Evolutionary conservation across 2,797 vertebrate species (phyloP), one percentile per base, ranked within the genome.

Genomic region (Silurus aristotelis): DNA sequence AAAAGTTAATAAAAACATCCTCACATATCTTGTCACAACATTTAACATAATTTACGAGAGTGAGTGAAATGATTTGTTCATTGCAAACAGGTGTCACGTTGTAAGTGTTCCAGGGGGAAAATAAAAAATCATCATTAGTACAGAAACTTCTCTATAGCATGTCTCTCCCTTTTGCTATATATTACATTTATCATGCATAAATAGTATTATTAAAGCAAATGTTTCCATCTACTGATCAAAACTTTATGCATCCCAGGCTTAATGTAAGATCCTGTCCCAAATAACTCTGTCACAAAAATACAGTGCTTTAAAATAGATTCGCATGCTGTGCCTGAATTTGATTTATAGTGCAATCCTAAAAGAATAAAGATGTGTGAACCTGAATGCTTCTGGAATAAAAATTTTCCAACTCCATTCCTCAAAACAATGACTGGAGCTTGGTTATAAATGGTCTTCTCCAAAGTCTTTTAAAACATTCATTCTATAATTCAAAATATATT

Each of bases 401-500:
- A 92, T 89, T 88, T 88, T 89, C 76, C 85, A 87, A 80, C 80
- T 68, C 83, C 78, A 87, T 92, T 92, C 87, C 87, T 93, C 91
- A 91, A 86, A 73, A 52, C 89, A 89, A 89, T 86, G 81, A 83
- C 88, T 90, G 75, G 81, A 27, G 55, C 82, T 90, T 82, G 61
- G 88, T 83, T 86, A 88, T 93, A 93, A 93, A 92, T 89, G 87
- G 85, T 38, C 81, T 83, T 14, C 63, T 68, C 82, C 52, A 48
- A 77, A 86, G 70, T 87, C 87, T 91, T 89, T 88, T 87, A 90
- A 90, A 90, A 87, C 84, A 88, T 84, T 84, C 14, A 77, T 90
- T 90, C 88, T 84, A 86, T 93, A 91, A 93, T 92, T 94, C 87
- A 89, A 91, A 88, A 89, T 88, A 85, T 87, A 89, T 90, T 89